These are phyloP conservation scores for Vanessa cardui DNA, from an alignment of 2,888 invertebrate genomes.

Conservation along the genomic window DNA sequence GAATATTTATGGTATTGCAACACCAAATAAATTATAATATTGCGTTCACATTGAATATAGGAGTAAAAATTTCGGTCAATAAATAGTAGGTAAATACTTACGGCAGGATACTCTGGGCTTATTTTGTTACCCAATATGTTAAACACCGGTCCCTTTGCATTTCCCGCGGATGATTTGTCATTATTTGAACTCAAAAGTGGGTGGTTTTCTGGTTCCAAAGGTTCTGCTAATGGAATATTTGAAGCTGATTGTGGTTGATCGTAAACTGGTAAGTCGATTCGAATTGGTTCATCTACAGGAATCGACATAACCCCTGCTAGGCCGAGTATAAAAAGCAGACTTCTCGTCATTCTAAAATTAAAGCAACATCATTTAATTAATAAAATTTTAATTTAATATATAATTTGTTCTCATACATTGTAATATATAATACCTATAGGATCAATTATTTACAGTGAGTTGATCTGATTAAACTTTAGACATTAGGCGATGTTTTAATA, in stretches of 20 bases:
- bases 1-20: too few relatives aligned
- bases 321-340: slow-evolving; percentile 41
- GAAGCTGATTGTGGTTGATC: slow-evolving; percentile 54
- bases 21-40: too few relatives aligned
- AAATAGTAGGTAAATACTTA: slow-evolving; percentile 33
- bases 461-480: too few relatives aligned
- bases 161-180: slow-evolving; percentile 47
- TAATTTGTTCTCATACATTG: too few relatives aligned
- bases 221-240: slow-evolving; percentile 45
- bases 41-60: too few relatives aligned
- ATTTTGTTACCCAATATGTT: slow-evolving; percentile 47
- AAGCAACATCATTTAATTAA: not conserved
- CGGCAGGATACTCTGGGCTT: slow-evolving; percentile 20
- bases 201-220: slow-evolving; percentile 56
- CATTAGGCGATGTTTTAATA: too few relatives aligned
- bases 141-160: slow-evolving; percentile 52
- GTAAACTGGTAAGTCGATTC: slow-evolving; percentile 71
- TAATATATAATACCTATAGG: too few relatives aligned
- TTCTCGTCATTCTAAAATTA: slow-evolving; percentile 55
- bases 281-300: slow-evolving; percentile 66
- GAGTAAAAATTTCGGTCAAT: not conserved
- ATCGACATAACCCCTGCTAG: slow-evolving; percentile 52
- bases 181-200: slow-evolving; percentile 51
- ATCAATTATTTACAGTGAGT: too few relatives aligned
- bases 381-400: not conserved